These are phyloP conservation scores for Elephantulus edwardii DNA, from an alignment of 2,113 vertebrate species.

Conservation along the genomic window DNA sequence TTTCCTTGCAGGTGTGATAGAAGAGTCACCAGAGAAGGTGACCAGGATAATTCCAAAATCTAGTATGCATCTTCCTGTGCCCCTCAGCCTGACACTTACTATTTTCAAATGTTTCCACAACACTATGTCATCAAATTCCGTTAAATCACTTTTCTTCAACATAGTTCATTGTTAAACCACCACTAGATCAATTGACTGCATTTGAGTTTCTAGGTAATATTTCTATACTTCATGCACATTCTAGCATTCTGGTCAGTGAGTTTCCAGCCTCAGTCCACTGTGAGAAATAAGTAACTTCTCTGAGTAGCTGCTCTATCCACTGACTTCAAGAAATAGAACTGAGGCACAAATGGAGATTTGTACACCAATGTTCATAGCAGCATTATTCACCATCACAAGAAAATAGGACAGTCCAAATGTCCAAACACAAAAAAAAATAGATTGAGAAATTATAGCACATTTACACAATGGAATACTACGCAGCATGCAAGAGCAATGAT, in stretches of 20 bases:
- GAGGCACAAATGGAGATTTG: no score
- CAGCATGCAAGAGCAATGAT: no score
- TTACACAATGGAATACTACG: no score
- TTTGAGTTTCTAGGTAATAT: background rate
- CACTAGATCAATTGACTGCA: no score
- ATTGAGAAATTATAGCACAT: no score
- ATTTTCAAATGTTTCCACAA: constrained; percentile 10
- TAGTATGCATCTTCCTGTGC: background rate
- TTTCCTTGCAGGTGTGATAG: background rate
- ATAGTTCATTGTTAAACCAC: background rate
- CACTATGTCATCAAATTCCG: background rate
- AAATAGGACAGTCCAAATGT: no score
- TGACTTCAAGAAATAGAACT: constrained; percentile 74
- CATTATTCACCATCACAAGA: no score
- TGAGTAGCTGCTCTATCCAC: constrained; percentile 79
- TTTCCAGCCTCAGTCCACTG: constrained; percentile 64
- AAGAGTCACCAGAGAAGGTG: background rate
- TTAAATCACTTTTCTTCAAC: constrained; percentile 1
- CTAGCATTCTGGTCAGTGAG: constrained; percentile 19
- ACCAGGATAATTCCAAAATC: background rate
- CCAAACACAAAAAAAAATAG: no score
- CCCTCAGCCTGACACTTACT: background rate
- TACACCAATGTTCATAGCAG: no score
- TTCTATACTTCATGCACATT: background rate
- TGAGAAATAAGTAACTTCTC: constrained; percentile 84